Evolutionary conservation across 2,113 vertebrate species (phyloP).

Genomic region (Sardina pilchardus): DNA sequence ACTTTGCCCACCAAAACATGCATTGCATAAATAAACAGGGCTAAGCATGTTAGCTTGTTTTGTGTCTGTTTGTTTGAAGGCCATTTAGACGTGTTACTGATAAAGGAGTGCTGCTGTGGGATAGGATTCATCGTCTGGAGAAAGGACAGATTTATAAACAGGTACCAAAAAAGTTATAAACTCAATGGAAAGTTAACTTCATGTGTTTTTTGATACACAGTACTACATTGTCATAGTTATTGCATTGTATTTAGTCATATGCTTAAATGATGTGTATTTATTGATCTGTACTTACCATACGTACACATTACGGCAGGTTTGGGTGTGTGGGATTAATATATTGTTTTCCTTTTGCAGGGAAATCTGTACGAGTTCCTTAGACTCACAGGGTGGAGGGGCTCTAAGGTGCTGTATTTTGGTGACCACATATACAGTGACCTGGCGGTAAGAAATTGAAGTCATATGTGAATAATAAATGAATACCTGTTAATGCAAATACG

Average conservation of each 20-base stretch:
- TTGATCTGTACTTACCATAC: neutral
- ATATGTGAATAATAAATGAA: neutral
- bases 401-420: conserved; percentile 96
- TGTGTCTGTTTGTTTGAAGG: conserved; percentile 64
- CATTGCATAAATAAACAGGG: neutral
- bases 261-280: neutral
- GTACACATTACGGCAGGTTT: neutral
- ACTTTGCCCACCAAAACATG: no score
- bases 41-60: neutral
- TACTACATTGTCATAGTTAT: neutral
- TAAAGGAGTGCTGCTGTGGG: conserved; percentile 92
- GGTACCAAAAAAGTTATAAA: conserved; percentile 65
- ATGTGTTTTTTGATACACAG: no score
- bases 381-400: conserved; percentile 97
- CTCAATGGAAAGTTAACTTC: no score
- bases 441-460: conserved; percentile 78
- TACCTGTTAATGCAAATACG: neutral
- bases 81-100: conserved; percentile 94
- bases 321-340: neutral
- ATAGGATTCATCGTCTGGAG: conserved; percentile 91
- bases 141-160: conserved; percentile 98
- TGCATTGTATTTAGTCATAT: neutral
- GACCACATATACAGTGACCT: conserved; percentile 99
- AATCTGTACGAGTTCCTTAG: conserved; percentile 97
- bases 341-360: conserved; percentile 72